Percentiles rank a stretch among this genome's conserved stretches.
phyloP scores from a whole-genome alignment of 1,140 invertebrate species.

The Dinothrombium tinctorium region DNA sequence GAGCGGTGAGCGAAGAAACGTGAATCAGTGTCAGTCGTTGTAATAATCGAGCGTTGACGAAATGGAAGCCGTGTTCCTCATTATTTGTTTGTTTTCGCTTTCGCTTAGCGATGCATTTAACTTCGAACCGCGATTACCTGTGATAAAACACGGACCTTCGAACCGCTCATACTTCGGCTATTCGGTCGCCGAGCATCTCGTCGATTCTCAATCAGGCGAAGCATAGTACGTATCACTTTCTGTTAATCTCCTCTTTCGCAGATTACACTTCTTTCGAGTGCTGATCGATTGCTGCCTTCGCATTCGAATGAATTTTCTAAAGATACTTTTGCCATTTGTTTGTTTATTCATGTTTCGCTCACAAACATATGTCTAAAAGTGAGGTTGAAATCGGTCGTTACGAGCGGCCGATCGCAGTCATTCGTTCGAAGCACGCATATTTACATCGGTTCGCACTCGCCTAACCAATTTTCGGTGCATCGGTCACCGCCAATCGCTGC shows the following conservation, averaged over 20 bases:
- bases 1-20: too few relatives aligned
- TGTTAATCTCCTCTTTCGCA: background rate
- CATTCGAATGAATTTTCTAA: background rate
- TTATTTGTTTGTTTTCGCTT: too few relatives aligned
- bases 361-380: background rate
- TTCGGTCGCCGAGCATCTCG: slow-evolving; percentile 54
- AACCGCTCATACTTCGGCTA: slow-evolving; percentile 59
- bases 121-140: slow-evolving; percentile 53
- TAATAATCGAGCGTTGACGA: too few relatives aligned
- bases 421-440: too few relatives aligned
- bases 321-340: background rate
- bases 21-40: too few relatives aligned
- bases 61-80: too few relatives aligned
- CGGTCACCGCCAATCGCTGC: background rate
- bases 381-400: background rate
- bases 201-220: background rate
- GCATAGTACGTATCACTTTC: slow-evolving; percentile 9
- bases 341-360: background rate
- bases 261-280: background rate
- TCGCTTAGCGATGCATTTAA: too few relatives aligned
- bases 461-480: background rate
- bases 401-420: too few relatives aligned
- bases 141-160: slow-evolving; percentile 41
- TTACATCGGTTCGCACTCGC: background rate
- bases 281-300: background rate